Base-by-base conservation (phyloP, 2,888 invertebrate genomes). In the Ectemnius cavifrons region DNA sequence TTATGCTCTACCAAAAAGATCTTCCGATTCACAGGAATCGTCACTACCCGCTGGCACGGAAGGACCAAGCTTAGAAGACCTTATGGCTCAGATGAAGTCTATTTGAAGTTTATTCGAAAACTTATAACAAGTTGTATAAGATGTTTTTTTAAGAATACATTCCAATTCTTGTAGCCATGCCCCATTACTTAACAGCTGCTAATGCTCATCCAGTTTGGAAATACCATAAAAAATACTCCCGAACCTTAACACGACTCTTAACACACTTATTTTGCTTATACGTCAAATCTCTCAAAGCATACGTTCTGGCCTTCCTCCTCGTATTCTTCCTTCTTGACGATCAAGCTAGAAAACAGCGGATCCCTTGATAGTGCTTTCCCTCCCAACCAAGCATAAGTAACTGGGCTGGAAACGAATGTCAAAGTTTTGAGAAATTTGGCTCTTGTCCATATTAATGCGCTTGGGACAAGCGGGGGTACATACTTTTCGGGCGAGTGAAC, bases 41-140 rank as follows among this genome's bases (percentile, higher is more conserved):
- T 65, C 67, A 63, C 16, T 37, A 5, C 23, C 59, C 20, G 91
- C 91, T 0, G 92, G 92, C 49, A 91, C 92, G 0, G 85, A 83
- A 73, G 94, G 93, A 73, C 91, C 94, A 2, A 96, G 95, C 78
- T 92, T 99, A 65, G 98, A 98, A 71, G 97, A 98, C 67, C 93
- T 99, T 76, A 98, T 98, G 97, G 95, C 95, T 75, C 95, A 97
- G 91, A 96, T 98, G 96, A 97, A 98, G 92, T 93, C 94, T 20
- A 94, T 98, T 90, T 98, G 93, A 94, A 86, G 71, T 57, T 62
- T 65, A 16, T 27, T 13, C 37, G 1, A 4, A 28, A 49, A 14
- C 1, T 2, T 18, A 62, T 45, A 52, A 62, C 57, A 28, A 18
- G 45, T n/a, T 67, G n/a, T 56, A 56, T 37, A 37, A 37, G 2